phyloP scores from a whole-genome alignment of 2,888 invertebrate genomes.

The Ferdinandea cuprea region DNA sequence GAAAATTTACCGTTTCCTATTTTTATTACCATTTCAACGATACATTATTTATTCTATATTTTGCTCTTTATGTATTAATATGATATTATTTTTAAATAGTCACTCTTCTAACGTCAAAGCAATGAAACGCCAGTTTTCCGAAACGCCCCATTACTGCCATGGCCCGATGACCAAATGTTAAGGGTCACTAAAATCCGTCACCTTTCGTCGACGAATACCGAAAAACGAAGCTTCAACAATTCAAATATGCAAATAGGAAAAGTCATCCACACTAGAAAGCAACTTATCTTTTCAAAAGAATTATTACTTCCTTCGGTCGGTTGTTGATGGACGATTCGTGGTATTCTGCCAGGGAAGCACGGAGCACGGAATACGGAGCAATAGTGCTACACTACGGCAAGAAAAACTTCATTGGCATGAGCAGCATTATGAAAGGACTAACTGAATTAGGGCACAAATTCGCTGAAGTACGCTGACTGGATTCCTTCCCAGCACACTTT shows the following conservation, averaged over 20 bases:
- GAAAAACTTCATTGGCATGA: not conserved
- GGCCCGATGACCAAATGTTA: no score
- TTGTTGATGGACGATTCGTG: not conserved
- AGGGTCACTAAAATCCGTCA: constrained; percentile 3
- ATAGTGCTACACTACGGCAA: not conserved
- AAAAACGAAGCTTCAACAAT: constrained; percentile 24
- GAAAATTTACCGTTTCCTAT: no score
- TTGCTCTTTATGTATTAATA: no score
- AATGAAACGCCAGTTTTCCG: not conserved
- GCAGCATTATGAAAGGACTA: constrained; percentile 34
- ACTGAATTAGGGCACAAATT: constrained; percentile 31
- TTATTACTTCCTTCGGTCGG: constrained; percentile 50
- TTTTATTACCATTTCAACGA: no score
- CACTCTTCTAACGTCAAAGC: no score
- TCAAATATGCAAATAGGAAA: constrained; percentile 63
- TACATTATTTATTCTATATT: no score
- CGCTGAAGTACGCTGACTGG: constrained; percentile 1
- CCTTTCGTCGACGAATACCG: not conserved
- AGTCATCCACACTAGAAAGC: constrained; percentile 51
- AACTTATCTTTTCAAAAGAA: constrained; percentile 44
- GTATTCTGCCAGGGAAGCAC: no score
- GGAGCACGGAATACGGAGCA: not conserved
- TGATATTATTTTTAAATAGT: no score
- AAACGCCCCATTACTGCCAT: not conserved
- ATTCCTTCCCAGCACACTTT: constrained; percentile 17